A percentile compares a stretch with the other conserved stretches of the same genome.
phyloP scores from a whole-genome alignment of 2,797 vertebrate species.

The Oceanodroma leucorhoa region DNA sequence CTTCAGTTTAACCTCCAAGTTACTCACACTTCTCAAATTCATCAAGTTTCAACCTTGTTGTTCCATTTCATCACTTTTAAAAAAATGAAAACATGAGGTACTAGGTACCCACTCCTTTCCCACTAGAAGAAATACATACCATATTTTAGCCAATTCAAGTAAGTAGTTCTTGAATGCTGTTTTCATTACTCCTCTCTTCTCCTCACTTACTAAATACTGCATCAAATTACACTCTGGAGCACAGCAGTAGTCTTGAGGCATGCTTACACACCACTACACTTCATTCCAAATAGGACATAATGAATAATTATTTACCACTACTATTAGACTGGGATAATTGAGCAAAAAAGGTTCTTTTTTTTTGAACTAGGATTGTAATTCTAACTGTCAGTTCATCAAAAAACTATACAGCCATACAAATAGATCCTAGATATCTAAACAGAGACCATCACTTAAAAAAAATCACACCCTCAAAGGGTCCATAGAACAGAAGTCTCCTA shows the following conservation, averaged over 20 bases:
- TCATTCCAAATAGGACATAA: neutral
- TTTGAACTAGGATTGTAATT: neutral
- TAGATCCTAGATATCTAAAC: neutral
- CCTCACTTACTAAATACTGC: neutral
- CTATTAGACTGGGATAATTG: neutral
- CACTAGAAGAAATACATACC: neutral
- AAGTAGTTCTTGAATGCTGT: neutral
- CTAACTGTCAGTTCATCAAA: neutral
- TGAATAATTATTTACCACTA: neutral
- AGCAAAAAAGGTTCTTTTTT: neutral
- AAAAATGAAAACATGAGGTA: neutral
- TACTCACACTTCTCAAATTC: neutral
- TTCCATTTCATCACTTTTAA: neutral
- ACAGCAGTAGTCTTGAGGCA: neutral
- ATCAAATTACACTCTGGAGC: neutral
- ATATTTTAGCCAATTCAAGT: neutral
- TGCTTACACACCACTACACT: neutral
- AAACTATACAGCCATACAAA: neutral
- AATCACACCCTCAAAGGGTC: neutral
- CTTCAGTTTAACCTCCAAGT: neutral
- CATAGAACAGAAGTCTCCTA: neutral
- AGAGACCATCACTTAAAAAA: neutral
- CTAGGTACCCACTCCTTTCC: neutral
- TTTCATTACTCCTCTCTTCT: neutral
- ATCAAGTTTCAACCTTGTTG: neutral